Base-by-base conservation (phyloP, 1,140 invertebrate genomes). In the Drosophila athabasca region DNA sequence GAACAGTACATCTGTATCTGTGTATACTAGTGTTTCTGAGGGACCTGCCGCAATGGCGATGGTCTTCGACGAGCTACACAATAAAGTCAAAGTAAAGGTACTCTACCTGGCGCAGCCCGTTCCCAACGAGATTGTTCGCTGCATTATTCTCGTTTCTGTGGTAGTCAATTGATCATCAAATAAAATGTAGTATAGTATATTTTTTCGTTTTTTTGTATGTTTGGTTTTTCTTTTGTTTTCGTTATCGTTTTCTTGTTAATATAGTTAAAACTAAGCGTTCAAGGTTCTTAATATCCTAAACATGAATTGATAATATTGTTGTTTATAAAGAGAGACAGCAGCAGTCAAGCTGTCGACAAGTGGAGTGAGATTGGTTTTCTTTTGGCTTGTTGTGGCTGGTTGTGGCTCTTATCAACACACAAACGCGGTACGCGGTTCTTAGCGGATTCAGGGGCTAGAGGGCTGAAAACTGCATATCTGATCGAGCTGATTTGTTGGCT, bases 251-350 rank as follows among this genome's bases (percentile, higher is more conserved):
- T 39, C 53, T 51, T 77, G 71, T 76, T 78, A 78, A 73, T 83
- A 83, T 72, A 69, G 72, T 88, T 88, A 88, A 83, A 88, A 79
- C 83, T 88, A 88, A 79, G 83, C 67, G 67, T 88, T 85, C 73
- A 87, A 79, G 78, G 57, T 83, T 73, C 79, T 88, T 87, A 88
- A 70, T 29, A 76, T 76, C 83, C 83, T 87, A 87, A 83, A 87
- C 83, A 88, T 75, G 79, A 88, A 88, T 83, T 62, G 65, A 68
- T 82, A 57, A 64, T 77, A 76, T 79, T 87, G 71, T 72, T 75
- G 66, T 75, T 59, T 66, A 69, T 45, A 81, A 65, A 67, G 68
- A 72, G 54, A 69, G 78, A 78, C 60, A 85, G 76, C 57, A 70
- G 74, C 69, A 87, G 66, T 71, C 66, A 81, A 68, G 68, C 69